Conservation (phyloP, 2,888 invertebrate species). For the Hypercompe scribonia region DNA sequence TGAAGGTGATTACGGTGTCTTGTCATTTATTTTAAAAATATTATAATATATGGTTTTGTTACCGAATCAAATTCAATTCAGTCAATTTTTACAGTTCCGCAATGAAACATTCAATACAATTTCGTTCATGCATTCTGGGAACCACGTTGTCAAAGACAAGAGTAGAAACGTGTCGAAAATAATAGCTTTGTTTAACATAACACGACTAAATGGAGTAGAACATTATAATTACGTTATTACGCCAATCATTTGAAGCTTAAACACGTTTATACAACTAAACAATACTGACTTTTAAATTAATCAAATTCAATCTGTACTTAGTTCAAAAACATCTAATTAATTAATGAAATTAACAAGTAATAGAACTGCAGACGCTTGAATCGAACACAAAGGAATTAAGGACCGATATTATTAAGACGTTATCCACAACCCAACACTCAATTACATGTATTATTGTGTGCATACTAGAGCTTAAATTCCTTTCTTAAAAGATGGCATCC, state of each 20-base stretch:
- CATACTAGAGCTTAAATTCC: background rate
- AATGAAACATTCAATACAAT: too few relatives aligned
- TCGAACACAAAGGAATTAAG: constrained; percentile 34
- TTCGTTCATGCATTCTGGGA: too few relatives aligned
- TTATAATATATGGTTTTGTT: too few relatives aligned
- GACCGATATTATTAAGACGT: constrained; percentile 33
- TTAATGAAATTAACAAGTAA: constrained; percentile 31
- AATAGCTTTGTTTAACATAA: too few relatives aligned
- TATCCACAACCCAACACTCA: background rate
- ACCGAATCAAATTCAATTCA: too few relatives aligned
- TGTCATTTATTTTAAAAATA: too few relatives aligned
- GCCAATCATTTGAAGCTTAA: background rate
- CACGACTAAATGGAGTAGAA: background rate
- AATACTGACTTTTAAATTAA: constrained; percentile 8
- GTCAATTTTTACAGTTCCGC: too few relatives aligned
- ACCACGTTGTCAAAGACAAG: too few relatives aligned
- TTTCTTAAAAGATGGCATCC: background rate
- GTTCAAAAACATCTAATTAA: constrained; percentile 30
- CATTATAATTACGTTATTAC: background rate
- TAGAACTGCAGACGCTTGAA: constrained; percentile 31
- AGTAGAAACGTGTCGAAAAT: too few relatives aligned
- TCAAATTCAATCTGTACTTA: constrained; percentile 9
- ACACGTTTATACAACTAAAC: background rate
- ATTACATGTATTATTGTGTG: constrained; percentile 16
- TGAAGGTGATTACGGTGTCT: too few relatives aligned